These are phyloP conservation scores for Hydropotes inermis DNA, from an alignment of 2,113 vertebrate species.

Conservation along the genomic window DNA sequence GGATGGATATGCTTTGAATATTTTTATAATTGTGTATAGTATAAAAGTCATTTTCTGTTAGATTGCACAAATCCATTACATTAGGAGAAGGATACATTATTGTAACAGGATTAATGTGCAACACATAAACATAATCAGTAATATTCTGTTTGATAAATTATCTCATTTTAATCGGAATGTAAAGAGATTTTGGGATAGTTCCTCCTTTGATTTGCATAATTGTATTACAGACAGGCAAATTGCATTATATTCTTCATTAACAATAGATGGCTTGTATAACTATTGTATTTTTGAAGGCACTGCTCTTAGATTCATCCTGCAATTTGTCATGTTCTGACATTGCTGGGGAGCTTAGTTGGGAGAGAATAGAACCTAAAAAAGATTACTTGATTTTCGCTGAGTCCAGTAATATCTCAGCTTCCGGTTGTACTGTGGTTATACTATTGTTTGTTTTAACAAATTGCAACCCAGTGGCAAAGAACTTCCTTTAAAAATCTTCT, in stretches of 20 bases:
- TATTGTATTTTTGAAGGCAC: constrained; percentile 86
- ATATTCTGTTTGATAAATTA: constrained; percentile 96
- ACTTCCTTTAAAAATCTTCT: constrained; percentile 76
- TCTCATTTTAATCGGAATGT: constrained; percentile 91
- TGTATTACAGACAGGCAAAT: constrained; percentile 89
- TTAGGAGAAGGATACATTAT: constrained; percentile 90
- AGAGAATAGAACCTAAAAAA: constrained; percentile 80
- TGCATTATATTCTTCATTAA: constrained; percentile 89
- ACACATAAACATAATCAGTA: constrained; percentile 87
- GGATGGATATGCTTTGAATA: constrained; percentile 87
- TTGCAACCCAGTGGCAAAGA: constrained; percentile 79
- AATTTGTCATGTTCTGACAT: constrained; percentile 86
- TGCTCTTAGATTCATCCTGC: constrained; percentile 80
- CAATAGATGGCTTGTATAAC: constrained; percentile 86
- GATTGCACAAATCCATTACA: constrained; percentile 99
- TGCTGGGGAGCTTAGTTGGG: constrained; percentile 72
- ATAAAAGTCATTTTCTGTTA: constrained; percentile 99
- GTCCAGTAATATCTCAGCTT: constrained; percentile 77
- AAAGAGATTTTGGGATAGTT: constrained; percentile 85
- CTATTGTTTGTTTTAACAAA: constrained; percentile 86
- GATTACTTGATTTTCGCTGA: constrained; percentile 85
- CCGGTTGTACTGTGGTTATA: constrained; percentile 61
- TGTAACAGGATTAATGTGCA: constrained; percentile 95
- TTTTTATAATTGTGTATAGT: constrained; percentile 95
- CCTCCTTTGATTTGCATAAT: constrained; percentile 88